Percentiles rank a stretch among this genome's conserved stretches.
Conservation (phyloP, 2,797 vertebrate genomes). For the Thalassophryne amazonica region DNA sequence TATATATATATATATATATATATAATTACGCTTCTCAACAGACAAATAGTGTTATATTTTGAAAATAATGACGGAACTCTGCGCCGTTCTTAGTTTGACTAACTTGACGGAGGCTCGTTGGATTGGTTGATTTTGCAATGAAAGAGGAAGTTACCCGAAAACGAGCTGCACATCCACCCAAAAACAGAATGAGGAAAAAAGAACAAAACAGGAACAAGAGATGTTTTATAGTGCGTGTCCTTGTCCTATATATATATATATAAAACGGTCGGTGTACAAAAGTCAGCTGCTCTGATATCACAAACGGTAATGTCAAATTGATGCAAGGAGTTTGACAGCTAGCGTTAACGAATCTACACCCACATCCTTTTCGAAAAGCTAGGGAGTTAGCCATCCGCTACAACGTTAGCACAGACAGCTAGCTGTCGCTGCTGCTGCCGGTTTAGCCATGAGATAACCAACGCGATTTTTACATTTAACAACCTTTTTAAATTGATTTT, state of each 20-base stretch:
- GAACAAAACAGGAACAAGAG: conserved; percentile 33
- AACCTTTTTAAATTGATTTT: neutral
- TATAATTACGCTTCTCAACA: no score
- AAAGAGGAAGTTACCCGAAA: conserved; percentile 71
- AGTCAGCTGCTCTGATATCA: neutral
- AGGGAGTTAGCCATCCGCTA: conserved; percentile 56
- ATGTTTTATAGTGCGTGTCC: no score
- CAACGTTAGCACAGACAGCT: conserved; percentile 27
- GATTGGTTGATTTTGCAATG: conserved; percentile 31
- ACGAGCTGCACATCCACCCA: no score
- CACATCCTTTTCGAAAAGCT: conserved; percentile 49
- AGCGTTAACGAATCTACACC: conserved; percentile 31
- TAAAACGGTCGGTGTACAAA: conserved; percentile 5
- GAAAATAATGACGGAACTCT: no score
- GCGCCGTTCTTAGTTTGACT: no score
- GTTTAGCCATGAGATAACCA: neutral
- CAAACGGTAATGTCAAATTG: neutral
- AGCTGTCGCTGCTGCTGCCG: neutral
- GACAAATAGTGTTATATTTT: no score
- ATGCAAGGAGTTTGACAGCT: conserved; percentile 49
- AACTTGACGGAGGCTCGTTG: no score
- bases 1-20: no score
- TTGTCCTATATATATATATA: no score
- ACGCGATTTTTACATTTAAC: neutral
- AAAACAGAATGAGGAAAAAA: no score